Evolutionary conservation across 2,888 invertebrate species (phyloP).

Genomic region (Andrena marginata): DNA sequence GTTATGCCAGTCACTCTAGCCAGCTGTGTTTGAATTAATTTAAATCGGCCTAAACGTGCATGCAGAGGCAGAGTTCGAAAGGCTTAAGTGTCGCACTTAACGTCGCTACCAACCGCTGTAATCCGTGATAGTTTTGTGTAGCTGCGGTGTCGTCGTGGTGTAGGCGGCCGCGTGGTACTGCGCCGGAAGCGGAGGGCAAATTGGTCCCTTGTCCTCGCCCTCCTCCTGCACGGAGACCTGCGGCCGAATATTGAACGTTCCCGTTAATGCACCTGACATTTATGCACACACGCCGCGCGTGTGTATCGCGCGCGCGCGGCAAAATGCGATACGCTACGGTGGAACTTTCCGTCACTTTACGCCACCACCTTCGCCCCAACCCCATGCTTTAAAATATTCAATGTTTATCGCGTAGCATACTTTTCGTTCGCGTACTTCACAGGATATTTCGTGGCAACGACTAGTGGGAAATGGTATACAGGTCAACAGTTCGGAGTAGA

Average conservation of each 20-base stretch:
- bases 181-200: constrained; percentile 83
- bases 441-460: too few relatives aligned
- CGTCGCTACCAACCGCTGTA: constrained; percentile 78
- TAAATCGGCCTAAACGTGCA: constrained; percentile 50
- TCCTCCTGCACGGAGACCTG: constrained; percentile 82
- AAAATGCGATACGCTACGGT: constrained; percentile 71
- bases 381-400: constrained; percentile 32
- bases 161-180: constrained; percentile 82
- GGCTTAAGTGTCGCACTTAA: constrained; percentile 61
- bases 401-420: neutral
- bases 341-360: constrained; percentile 54
- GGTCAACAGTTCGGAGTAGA: too few relatives aligned
- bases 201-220: constrained; percentile 83
- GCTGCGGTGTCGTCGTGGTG: constrained; percentile 80
- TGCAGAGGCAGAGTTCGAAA: constrained; percentile 49
- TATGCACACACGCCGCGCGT: constrained; percentile 72
- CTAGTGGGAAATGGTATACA: too few relatives aligned
- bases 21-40: constrained; percentile 46
- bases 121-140: constrained; percentile 81
- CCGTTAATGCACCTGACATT: constrained; percentile 82
- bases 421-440: neutral
- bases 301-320: constrained; percentile 63
- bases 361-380: neutral
- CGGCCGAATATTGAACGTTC: constrained; percentile 75
- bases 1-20: neutral